Evolutionary conservation across 2,797 vertebrate species (phyloP).

Genomic region (Sarcophilus harrisii): DNA sequence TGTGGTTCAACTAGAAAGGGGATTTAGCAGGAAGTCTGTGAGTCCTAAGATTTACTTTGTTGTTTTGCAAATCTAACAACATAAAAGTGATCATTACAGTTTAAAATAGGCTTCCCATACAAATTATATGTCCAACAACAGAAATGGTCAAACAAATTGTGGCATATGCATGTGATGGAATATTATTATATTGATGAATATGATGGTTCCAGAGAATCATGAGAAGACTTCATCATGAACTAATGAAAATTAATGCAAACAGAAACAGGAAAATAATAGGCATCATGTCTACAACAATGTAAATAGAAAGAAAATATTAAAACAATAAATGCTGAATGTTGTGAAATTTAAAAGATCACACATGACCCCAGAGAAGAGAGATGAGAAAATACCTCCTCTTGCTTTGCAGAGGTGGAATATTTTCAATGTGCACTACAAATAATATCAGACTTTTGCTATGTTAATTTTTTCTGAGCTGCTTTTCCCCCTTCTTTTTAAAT

Average conservation of each 20-base stretch:
- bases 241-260: neutral
- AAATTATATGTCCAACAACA: conserved; percentile 31
- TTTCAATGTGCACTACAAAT: neutral
- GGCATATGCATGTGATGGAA: neutral
- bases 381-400: neutral
- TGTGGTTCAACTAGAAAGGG: conserved; percentile 1
- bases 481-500: neutral
- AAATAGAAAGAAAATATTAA: neutral
- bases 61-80: conserved; percentile 44
- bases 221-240: neutral
- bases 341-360: neutral
- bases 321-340: neutral
- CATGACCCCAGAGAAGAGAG: neutral
- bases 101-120: conserved; percentile 56
- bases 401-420: neutral
- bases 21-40: conserved; percentile 22
- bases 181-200: neutral
- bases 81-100: neutral
- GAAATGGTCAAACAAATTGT: neutral
- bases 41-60: conserved; percentile 48
- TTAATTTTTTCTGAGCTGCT: neutral
- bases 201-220: neutral
- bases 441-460: neutral
- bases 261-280: neutral
- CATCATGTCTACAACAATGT: neutral